Conservation (phyloP, 1,140 invertebrate genomes). For the Acromyrmex heyeri region DNA sequence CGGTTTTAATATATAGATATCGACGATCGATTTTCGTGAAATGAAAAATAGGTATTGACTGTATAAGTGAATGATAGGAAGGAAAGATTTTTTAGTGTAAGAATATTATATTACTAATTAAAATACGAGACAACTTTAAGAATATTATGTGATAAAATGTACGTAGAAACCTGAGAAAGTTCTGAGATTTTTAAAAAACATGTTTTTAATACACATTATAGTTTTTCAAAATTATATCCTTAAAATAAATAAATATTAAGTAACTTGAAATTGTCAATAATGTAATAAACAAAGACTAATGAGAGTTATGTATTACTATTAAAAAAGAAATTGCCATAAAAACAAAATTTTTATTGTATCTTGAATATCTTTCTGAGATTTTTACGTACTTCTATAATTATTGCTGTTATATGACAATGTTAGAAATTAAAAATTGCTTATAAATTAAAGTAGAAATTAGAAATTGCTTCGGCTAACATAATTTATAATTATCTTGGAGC, state of each 20-base stretch:
- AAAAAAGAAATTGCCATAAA: neutral
- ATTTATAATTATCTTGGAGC: neutral
- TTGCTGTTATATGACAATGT: slow-evolving; percentile 16
- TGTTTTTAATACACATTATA: neutral
- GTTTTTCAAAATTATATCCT: slow-evolving; percentile 5
- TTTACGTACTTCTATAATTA: slow-evolving; percentile 1
- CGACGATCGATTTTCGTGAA: slow-evolving; percentile 43
- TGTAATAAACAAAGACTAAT: too few relatives aligned
- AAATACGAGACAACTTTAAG: neutral
- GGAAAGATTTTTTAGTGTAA: neutral
- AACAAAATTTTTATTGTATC: neutral
- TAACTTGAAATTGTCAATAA: too few relatives aligned
- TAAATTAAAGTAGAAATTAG: neutral
- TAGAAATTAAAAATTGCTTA: neutral
- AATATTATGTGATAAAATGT: neutral
- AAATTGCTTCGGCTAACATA: neutral
- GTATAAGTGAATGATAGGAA: slow-evolving; percentile 9
- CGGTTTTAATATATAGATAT: slow-evolving; percentile 10
- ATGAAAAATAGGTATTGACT: neutral
- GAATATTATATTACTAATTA: neutral
- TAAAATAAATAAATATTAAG: too few relatives aligned
- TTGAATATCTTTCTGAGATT: neutral
- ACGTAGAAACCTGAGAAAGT: neutral
- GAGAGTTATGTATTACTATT: neutral
- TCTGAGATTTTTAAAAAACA: neutral